Conservation (phyloP, 2,113 vertebrate species). For the Crotalus horridus region DNA sequence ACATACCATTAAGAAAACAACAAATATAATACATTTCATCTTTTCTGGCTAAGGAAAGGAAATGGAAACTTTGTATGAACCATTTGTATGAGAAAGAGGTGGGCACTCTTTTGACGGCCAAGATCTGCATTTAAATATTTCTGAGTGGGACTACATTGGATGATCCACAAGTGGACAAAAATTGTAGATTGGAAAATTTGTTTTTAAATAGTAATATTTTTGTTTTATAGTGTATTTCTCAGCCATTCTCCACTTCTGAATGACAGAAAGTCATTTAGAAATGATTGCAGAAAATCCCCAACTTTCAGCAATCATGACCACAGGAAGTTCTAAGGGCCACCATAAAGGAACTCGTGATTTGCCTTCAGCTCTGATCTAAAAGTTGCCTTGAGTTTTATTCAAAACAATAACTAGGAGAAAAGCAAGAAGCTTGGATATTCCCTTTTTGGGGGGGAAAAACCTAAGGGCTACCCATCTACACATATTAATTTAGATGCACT, state of each 20-base stretch:
- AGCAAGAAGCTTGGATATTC: not conserved
- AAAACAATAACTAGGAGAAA: not conserved
- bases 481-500: not conserved
- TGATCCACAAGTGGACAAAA: not conserved
- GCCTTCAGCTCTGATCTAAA: not conserved
- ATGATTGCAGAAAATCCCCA: not conserved
- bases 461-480: not conserved
- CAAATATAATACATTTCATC: not conserved
- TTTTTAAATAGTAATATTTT: not conserved
- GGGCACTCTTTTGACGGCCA: not conserved
- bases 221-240: not conserved
- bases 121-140: not conserved
- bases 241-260: not conserved
- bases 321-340: not conserved
- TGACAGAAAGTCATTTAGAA: not conserved
- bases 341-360: not conserved
- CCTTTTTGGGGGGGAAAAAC: not conserved
- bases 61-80: not conserved
- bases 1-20: not conserved
- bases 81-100: not conserved
- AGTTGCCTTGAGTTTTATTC: not conserved
- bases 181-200: not conserved
- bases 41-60: not conserved
- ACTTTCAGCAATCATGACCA: not conserved
- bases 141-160: not conserved